A percentile compares a stretch with the other conserved stretches of the same genome.
These are phyloP conservation scores for Shargacucullia verbasci DNA, from an alignment of 2,888 invertebrate species.

Conservation along the genomic window DNA sequence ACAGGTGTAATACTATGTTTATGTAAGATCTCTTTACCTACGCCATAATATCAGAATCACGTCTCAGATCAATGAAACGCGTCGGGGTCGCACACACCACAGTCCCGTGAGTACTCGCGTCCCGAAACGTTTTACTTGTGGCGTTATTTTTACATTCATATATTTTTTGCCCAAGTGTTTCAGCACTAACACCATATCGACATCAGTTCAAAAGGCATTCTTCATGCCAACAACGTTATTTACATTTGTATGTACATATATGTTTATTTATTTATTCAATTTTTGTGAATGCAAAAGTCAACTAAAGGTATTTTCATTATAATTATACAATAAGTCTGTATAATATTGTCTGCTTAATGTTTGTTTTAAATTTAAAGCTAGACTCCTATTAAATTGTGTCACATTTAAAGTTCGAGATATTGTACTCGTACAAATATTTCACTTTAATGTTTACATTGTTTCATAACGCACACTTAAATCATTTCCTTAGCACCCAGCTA, in stretches of 20 bases:
- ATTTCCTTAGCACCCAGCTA: constrained; percentile 9
- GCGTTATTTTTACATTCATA: constrained; percentile 46
- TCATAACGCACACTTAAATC: constrained; percentile 15
- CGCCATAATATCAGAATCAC: constrained; percentile 10
- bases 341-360: too few relatives aligned
- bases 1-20: too few relatives aligned
- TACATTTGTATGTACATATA: neutral
- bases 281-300: neutral
- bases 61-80: constrained; percentile 42
- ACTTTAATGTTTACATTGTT: constrained; percentile 20
- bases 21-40: too few relatives aligned
- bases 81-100: constrained; percentile 40
- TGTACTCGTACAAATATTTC: constrained; percentile 12
- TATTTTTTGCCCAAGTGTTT: constrained; percentile 45
- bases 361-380: too few relatives aligned
- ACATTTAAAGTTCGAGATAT: constrained; percentile 9
- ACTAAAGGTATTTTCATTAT: too few relatives aligned
- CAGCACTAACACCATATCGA: constrained; percentile 17
- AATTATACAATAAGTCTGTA: too few relatives aligned
- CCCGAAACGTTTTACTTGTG: constrained; percentile 17
- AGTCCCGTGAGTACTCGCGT: constrained; percentile 39
- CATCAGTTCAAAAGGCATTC: constrained; percentile 10
- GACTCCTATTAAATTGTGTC: neutral
- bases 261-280: neutral
- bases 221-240: constrained; percentile 6